phyloP scores from a whole-genome alignment of 2,113 vertebrate genomes.

The Marmota flaviventris region DNA sequence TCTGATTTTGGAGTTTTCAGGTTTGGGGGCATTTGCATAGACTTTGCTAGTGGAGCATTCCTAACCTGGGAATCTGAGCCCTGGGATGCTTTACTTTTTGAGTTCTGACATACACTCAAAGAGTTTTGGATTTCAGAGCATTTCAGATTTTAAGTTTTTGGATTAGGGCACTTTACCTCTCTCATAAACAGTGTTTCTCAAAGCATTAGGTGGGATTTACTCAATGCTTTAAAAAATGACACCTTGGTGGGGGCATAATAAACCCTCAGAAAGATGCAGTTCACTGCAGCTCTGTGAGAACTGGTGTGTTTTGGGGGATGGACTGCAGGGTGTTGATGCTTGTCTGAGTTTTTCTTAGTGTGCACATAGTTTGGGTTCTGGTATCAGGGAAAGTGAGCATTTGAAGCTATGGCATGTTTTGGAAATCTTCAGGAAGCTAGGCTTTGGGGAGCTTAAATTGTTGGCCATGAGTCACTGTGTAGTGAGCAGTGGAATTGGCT shows the following conservation, averaged over 20 bases:
- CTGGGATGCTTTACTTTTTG: not conserved
- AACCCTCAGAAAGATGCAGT: not conserved
- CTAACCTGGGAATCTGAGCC: not conserved
- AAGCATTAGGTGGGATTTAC: not conserved
- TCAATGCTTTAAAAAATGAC: not conserved
- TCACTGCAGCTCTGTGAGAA: not conserved
- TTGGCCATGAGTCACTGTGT: not conserved
- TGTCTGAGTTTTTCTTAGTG: not conserved
- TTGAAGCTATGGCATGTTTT: not conserved
- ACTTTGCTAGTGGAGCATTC: not conserved
- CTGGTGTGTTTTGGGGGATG: not conserved
- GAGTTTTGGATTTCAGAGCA: too few species aligned
- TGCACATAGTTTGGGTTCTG: not conserved
- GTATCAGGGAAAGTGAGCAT: not conserved
- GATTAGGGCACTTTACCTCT: not conserved
- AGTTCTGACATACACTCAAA: not conserved
- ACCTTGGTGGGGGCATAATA: not conserved
- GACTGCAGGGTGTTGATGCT: not conserved
- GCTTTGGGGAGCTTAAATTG: not conserved
- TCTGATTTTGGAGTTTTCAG: not conserved
- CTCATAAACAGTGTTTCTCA: not conserved
- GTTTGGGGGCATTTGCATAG: not conserved
- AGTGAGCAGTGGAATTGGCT: fast-evolving
- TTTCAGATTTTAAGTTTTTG: not conserved
- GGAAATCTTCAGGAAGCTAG: not conserved